These are phyloP conservation scores for Mastomys natalensis DNA, from an alignment of 2,113 vertebrate species.

Conservation along the genomic window DNA sequence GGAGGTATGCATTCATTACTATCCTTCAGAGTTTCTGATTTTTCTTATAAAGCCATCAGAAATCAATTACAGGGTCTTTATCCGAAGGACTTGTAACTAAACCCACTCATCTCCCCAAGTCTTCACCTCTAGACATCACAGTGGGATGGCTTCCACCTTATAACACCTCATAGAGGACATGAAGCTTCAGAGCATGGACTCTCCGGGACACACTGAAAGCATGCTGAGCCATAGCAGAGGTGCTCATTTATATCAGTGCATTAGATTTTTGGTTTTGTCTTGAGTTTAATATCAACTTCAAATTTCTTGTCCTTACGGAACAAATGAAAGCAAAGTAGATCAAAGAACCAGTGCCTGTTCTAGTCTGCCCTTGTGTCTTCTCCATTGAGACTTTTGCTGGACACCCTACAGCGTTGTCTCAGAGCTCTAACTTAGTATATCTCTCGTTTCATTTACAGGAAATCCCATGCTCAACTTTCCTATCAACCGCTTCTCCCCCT, in stretches of 20 bases:
- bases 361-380: neutral
- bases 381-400: neutral
- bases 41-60: neutral
- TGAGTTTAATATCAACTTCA: neutral
- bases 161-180: neutral
- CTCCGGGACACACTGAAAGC: neutral
- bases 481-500: neutral
- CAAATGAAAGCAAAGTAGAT: neutral
- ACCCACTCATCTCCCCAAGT: neutral
- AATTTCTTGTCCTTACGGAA: neutral
- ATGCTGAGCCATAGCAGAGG: neutral
- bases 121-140: neutral
- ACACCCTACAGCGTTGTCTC: neutral
- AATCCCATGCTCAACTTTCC: conserved; percentile 6
- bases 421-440: neutral
- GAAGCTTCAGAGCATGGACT: neutral
- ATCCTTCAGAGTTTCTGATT: neutral
- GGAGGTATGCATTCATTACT: neutral
- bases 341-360: neutral
- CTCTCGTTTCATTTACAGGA: conserved; percentile 30
- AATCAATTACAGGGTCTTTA: neutral
- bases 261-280: neutral
- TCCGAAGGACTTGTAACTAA: neutral
- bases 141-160: too few species aligned
- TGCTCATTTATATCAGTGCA: neutral